Conservation (phyloP, 2,888 invertebrate genomes). For the Drosophila flavopinicola region DNA sequence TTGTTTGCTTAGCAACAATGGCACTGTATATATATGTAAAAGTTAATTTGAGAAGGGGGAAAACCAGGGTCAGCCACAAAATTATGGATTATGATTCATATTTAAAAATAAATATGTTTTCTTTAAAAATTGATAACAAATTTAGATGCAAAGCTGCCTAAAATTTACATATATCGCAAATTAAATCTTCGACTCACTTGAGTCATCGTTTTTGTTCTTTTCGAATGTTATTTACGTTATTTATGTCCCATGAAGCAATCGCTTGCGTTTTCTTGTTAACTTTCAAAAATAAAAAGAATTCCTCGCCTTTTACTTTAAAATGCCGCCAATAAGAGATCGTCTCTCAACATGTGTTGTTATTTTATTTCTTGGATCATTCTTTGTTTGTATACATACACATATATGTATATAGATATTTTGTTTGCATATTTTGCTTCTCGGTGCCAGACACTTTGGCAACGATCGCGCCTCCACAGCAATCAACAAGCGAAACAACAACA, state of each 20-base stretch:
- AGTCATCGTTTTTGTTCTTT: constrained; percentile 1
- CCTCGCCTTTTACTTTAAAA: constrained; percentile 20
- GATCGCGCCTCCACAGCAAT: constrained; percentile 22
- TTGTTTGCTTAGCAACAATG: no score
- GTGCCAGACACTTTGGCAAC: constrained; percentile 66
- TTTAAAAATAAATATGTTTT: no score
- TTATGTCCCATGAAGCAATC: constrained; percentile 1
- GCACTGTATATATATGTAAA: neutral
- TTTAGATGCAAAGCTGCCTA: neutral
- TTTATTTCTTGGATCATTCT: constrained; percentile 2
- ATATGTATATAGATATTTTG: constrained; percentile 16
- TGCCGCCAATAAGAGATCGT: constrained; percentile 34
- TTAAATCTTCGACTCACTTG: neutral
- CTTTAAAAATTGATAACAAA: no score
- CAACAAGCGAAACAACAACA: constrained; percentile 5
- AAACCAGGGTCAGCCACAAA: neutral
- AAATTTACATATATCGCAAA: neutral
- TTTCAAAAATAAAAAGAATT: constrained; percentile 12
- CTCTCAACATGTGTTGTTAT: constrained; percentile 4
- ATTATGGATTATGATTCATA: no score
- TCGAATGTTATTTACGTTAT: constrained; percentile 4
- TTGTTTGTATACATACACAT: constrained; percentile 30
- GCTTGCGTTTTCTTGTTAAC: constrained; percentile 23
- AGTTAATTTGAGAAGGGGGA: neutral
- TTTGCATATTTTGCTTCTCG: constrained; percentile 59